These are phyloP conservation scores for Elephas maximus DNA, from an alignment of 2,113 vertebrate species.

Conservation along the genomic window DNA sequence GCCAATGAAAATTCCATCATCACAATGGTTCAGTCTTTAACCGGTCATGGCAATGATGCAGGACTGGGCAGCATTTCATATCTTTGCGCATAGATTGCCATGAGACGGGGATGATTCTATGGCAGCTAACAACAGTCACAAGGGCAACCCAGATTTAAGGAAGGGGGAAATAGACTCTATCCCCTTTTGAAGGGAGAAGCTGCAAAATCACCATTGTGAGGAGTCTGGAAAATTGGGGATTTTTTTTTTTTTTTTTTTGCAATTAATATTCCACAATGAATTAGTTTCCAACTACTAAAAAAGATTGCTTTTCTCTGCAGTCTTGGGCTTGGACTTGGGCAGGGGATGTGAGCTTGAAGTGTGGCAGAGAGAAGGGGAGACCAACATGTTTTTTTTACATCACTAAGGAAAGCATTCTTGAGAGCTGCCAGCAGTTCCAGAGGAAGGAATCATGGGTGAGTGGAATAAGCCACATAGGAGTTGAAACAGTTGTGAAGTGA, in stretches of 20 bases:
- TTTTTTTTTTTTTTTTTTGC: neutral
- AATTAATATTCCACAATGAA: neutral
- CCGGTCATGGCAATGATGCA: too few species aligned
- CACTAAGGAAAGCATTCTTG: neutral
- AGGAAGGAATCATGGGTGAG: too few species aligned
- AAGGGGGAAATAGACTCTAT: neutral
- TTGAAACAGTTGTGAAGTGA: fast-evolving
- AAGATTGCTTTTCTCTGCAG: neutral
- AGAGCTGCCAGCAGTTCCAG: fast-evolving
- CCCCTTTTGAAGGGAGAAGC: neutral
- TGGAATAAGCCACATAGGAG: neutral
- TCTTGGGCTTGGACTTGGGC: neutral
- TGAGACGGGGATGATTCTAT: too few species aligned
- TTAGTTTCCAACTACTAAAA: neutral
- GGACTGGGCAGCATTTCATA: too few species aligned
- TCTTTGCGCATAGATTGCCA: too few species aligned
- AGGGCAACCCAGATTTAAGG: too few species aligned
- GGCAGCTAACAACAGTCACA: too few species aligned
- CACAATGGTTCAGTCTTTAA: too few species aligned
- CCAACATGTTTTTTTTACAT: neutral
- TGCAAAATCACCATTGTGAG: neutral
- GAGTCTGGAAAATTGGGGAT: neutral
- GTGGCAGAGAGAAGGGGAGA: neutral
- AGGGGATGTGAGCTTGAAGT: neutral
- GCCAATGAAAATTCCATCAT: too few species aligned